Conservation (phyloP, 2,888 invertebrate species). For the Sceliomorpha sp. region DNA sequence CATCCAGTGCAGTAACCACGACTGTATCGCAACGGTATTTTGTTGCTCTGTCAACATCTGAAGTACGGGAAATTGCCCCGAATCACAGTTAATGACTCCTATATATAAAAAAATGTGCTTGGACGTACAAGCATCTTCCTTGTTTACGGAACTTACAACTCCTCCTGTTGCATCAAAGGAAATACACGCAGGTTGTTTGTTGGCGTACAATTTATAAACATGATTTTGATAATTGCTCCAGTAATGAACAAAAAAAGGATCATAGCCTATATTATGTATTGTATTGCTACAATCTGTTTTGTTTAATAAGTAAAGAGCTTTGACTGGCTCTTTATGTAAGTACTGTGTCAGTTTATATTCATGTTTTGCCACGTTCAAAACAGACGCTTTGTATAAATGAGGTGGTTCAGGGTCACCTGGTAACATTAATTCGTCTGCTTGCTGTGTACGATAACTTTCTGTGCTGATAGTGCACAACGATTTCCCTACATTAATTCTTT, state of each 20-base stretch:
- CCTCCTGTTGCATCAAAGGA: constrained; percentile 50
- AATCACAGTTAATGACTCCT: constrained; percentile 5
- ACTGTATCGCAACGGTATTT: constrained; percentile 16
- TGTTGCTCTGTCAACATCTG: constrained; percentile 48
- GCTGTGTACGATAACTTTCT: constrained; percentile 2
- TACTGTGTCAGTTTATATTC: constrained; percentile 4
- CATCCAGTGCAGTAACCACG: constrained; percentile 40
- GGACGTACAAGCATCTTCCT: background rate
- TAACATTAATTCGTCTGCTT: constrained; percentile 20
- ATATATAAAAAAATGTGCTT: constrained; percentile 9
- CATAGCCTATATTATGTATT: constrained; percentile 33
- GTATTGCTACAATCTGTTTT: constrained; percentile 1
- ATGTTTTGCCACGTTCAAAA: constrained; percentile 10
- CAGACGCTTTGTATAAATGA: constrained; percentile 8
- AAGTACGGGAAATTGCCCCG: constrained; percentile 32
- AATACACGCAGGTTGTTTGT: constrained; percentile 9
- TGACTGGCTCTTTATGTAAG: constrained; percentile 29
- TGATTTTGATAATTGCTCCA: constrained; percentile 41
- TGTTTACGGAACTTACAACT: too few species aligned
- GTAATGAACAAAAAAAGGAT: constrained; percentile 48
- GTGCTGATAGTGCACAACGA: background rate
- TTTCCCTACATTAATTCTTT: background rate
- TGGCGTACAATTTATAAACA: constrained; percentile 29
- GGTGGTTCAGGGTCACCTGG: constrained; percentile 28
- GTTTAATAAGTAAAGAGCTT: constrained; percentile 26